Base-by-base conservation (phyloP, 2,113 vertebrate genomes). In the Amphiprion percula region DNA sequence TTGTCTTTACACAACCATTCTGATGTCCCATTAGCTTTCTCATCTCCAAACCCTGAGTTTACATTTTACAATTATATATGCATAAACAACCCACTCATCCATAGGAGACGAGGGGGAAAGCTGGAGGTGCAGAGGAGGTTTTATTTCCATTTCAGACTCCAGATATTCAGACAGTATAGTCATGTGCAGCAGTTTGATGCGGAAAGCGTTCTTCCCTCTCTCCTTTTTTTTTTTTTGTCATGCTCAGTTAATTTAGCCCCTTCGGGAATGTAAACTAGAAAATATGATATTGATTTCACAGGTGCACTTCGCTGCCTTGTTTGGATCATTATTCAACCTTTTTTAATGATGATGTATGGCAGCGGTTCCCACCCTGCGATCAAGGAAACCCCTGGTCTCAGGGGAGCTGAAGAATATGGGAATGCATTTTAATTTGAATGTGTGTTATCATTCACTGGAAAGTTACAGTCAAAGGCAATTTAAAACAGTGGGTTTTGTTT, bases 251-350 rank as follows among this genome's bases (percentile, higher is more conserved):
- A 56, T 72, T 64, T 58, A 10, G 26, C 21, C 65, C 17, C 44
- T 33, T 59, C 12, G 6, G 30, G 21, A 59, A 28, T 21, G 7
- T 4, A 61, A 17, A 52, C 17, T 12, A 61, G 49, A 33, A 61
- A 68, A 68, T 77, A 53, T 41, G 54, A 41, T 55, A 64, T 69
- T 46, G 53, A 79, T 14, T 49, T 56, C 53, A 44, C 58, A 74
- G 63, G 4, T n/a, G 41, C 50, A 28, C 11, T 44, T 8, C 8
- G 49, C 44, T 30, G 39, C 66, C 54, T 30, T 28, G 30, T 49
- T 54, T 21, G 21, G 19, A 4, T 24, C 16, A 23, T 26, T 62
- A 41, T 53, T 67, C 24, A 52, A 33, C 46, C 63, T 67, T 80
- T 7, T 62, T 55, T 41, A 63, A 74, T 68, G 14, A 55, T 24